Evolutionary conservation across 2,797 vertebrate genomes (phyloP).

Genomic region (Geotrypetes seraphini): DNA sequence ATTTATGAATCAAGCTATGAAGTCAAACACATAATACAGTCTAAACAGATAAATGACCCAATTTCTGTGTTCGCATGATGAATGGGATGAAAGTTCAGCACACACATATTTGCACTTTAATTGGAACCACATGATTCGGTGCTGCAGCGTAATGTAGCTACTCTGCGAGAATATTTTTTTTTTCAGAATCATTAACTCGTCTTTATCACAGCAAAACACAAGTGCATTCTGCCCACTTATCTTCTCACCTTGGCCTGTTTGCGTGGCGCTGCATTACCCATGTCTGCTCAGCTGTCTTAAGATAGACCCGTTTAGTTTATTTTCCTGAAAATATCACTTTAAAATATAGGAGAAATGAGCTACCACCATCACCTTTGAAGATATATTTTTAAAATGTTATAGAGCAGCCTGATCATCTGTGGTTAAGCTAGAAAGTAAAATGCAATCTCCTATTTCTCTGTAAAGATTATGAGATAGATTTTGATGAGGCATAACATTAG

Average conservation of each 20-base stretch:
- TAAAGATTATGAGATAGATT: too few relatives aligned
- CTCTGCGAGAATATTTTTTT: conserved; percentile 33
- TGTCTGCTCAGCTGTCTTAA: too few relatives aligned
- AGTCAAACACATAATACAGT: conserved; percentile 57
- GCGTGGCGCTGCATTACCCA: conserved; percentile 22
- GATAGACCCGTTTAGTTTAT: too few relatives aligned
- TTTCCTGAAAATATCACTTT: too few relatives aligned
- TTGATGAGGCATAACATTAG: too few relatives aligned
- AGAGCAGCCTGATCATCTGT: too few relatives aligned
- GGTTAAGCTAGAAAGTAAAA: too few relatives aligned
- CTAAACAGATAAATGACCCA: conserved; percentile 58
- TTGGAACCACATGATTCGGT: conserved; percentile 50
- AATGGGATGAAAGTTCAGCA: conserved; percentile 49
- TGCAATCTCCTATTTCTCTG: too few relatives aligned
- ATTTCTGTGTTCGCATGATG: conserved; percentile 48
- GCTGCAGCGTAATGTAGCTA: conserved; percentile 48
- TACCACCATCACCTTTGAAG: too few relatives aligned
- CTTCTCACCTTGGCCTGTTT: conserved; percentile 27
- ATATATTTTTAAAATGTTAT: too few relatives aligned
- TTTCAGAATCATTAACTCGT: conserved; percentile 42
- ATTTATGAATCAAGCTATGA: conserved; percentile 47
- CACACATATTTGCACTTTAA: conserved; percentile 58
- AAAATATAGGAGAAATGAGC: too few relatives aligned
- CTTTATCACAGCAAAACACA: conserved; percentile 45
- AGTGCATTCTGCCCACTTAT: conserved; percentile 33